Evolutionary conservation across 2,888 invertebrate species (phyloP).

Genomic region (Pollenia amentaria): DNA sequence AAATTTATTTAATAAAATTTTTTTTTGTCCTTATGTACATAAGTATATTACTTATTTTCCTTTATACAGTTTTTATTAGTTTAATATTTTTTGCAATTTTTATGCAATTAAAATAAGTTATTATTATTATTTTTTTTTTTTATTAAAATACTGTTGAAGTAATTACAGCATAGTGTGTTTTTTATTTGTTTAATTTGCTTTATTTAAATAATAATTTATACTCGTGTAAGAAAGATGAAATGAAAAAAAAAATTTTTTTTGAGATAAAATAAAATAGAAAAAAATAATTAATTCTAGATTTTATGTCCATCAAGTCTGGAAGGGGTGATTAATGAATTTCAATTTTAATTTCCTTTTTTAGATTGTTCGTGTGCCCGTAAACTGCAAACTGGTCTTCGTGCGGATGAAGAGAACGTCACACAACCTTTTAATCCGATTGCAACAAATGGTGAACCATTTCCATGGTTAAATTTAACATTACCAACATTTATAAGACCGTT

Average conservation of each 20-base stretch:
- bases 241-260: constrained; percentile 4
- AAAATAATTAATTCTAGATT: constrained; percentile 34
- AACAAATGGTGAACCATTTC: constrained; percentile 90
- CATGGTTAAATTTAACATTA: constrained; percentile 91
- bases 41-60: no score
- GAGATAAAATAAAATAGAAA: constrained; percentile 11
- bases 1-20: constrained; percentile 19
- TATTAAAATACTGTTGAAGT: neutral
- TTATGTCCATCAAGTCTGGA: constrained; percentile 28
- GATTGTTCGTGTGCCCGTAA: constrained; percentile 90
- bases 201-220: constrained; percentile 27
- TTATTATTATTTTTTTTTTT: neutral
- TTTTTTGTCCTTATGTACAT: neutral
- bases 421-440: constrained; percentile 88
- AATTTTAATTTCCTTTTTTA: constrained; percentile 81
- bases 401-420: constrained; percentile 88
- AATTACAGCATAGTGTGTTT: constrained; percentile 12
- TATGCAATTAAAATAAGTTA: neutral
- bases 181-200: constrained; percentile 20
- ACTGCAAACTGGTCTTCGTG: constrained; percentile 87
- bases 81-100: constrained; percentile 14
- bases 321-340: constrained; percentile 50
- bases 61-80: constrained; percentile 1
- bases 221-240: constrained; percentile 20
- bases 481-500: constrained; percentile 92